Evolutionary conservation across 2,113 vertebrate species (phyloP), one percentile per base, ranked within the genome.

Genomic region (Cercocebus atys): DNA sequence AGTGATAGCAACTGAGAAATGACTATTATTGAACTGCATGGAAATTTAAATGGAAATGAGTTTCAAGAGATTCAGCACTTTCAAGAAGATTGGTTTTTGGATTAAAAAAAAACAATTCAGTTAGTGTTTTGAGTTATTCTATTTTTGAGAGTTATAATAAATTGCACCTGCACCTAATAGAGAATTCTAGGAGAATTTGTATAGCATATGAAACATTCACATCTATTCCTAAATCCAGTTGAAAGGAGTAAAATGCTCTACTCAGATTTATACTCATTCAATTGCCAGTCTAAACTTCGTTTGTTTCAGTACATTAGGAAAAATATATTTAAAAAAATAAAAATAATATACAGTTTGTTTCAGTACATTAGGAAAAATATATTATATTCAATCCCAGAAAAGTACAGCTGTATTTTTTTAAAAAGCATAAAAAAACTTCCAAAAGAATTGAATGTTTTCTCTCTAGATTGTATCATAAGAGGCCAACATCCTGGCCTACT

Each of bases 111-210:
- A 79, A 76, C n/a, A 85, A 90, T 78, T 68, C 32, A 92, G 75
- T 75, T 61, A 50, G 4, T 82, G 20, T 88, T 88, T 72, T 84
- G 22, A 96, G 14, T 75, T 90, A 8, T 78, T 80, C 45, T 70
- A 43, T 84, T 96, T 96, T 76, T 72, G 35, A 89, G 84, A 55
- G 52, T 85, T 95, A 55, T 55, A 86, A 64, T 91, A 83, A 97
- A 95, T 76, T 92, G 6, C 4, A 91, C 4, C 17, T 61, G 43
- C 17, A 52, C 75, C 47, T 43, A 94, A 93, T 25, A 75, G 1
- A n/a, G 18, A 83, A 81, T 76, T 93, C 76, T 82, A 80, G 84
- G 52, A 72, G 14, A 94, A 38, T 88, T 47, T 94, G 25, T 76
- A 79, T 8, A 75, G 38, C 57, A n/a, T 73, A 35, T 61, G 52